Evolutionary conservation across 1,140 invertebrate species (phyloP).

Genomic region (Reticulitermes speratus): DNA sequence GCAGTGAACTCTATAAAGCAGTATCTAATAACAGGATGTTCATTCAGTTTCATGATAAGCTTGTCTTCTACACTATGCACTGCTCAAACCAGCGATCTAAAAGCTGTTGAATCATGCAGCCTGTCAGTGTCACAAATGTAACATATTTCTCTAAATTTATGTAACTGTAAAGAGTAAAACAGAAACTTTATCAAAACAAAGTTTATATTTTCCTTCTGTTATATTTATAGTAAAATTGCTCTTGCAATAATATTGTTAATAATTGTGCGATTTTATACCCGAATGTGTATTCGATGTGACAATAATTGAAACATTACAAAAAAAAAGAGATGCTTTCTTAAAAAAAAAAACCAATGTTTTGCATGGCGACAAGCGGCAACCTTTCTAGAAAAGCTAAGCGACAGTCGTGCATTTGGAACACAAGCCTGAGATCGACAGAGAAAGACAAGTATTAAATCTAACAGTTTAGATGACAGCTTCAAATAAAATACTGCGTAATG

Average conservation of each 20-base stretch:
- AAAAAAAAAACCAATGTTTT: not conserved
- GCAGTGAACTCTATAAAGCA: too few species aligned
- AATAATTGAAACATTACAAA: not conserved
- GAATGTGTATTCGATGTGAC: not conserved
- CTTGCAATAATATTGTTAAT: not conserved
- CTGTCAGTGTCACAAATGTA: not conserved
- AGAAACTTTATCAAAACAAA: not conserved
- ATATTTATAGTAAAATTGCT: not conserved
- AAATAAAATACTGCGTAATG: not conserved
- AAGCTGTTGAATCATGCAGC: conserved; percentile 5
- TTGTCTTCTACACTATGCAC: conserved; percentile 20
- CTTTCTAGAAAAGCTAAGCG: not conserved
- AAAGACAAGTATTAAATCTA: not conserved
- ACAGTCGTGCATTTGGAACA: not conserved
- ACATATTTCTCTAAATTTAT: not conserved
- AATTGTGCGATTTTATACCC: not conserved
- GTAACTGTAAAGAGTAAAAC: not conserved
- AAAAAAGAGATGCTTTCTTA: not conserved
- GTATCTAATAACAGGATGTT: too few species aligned
- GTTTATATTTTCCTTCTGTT: not conserved
- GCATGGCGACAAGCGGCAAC: not conserved
- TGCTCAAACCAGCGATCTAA: conserved; percentile 10
- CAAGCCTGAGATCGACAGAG: not conserved
- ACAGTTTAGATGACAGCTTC: not conserved
- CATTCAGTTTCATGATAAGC: conserved; percentile 21